Evolutionary conservation across 2,797 vertebrate species (phyloP), one percentile per base, ranked within the genome.

Genomic region (Loris lydekkerianus): DNA sequence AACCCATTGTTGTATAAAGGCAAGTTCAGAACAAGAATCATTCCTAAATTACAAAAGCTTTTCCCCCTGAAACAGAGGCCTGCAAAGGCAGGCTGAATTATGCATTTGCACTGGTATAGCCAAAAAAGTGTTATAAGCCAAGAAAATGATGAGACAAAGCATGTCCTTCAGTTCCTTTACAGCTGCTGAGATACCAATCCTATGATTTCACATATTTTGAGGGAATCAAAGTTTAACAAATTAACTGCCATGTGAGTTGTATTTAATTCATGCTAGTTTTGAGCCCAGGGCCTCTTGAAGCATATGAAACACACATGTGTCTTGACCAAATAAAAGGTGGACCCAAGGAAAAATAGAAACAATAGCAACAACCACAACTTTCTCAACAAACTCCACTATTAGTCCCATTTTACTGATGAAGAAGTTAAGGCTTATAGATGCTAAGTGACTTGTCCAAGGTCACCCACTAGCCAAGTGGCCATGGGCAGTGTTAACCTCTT

Each of bases 21-120:
- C 69, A 80, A 37, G 53, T 58, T 61, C 72, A 10, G 5, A 72
- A 75, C 4, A 72, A 37, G 56, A 65, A 65, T 81, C 46, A 56
- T 18, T 77, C 89, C 93, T 78, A 73, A 70, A 70, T 60, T 60
- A 72, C 49, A 94, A 89, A 94, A 65, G n/a, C 29, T 77, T 78
- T 77, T n/a, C 69, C n/a, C 56, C 13, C 43, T 17, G 34, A 91
- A 72, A 72, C 40, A 83, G 65, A 13, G 46, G 18, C 83, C 53
- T 40, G 4, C n/a, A 83, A 92, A 94, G 53, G 88, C 80, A 96
- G 46, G n/a, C 2, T n/a, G 5, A 92, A n/a, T 46, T 76, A 63
- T 85, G 31, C 37, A 90, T n/a, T 34, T 46, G 14, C 37, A 56
- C 10, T 43, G 27, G 21, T 43, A 65, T 10, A 81, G 40, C n/a